Percentiles rank a stretch among this genome's conserved stretches.
Conservation (phyloP, 2,113 vertebrate genomes). For the Pristiophorus japonicus region DNA sequence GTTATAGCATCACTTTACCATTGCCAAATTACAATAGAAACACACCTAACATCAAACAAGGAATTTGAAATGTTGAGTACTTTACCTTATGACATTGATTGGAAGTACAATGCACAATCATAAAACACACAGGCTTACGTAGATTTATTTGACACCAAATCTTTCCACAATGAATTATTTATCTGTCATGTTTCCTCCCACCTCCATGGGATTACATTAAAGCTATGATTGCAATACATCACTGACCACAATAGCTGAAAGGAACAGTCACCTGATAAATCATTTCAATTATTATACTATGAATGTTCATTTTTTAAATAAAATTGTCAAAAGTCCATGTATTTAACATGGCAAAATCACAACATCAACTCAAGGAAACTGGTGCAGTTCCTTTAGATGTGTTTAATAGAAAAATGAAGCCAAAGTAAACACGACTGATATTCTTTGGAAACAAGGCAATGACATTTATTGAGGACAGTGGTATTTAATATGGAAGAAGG, state of each 20-base stretch:
- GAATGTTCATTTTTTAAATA: not conserved
- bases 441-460: not conserved
- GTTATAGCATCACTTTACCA: not conserved
- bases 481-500: not conserved
- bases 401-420: not conserved
- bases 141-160: slow-evolving; percentile 24
- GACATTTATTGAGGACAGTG: not conserved
- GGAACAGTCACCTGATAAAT: slow-evolving; percentile 14
- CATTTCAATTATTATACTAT: slow-evolving; percentile 23
- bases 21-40: not conserved
- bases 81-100: not conserved
- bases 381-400: not conserved
- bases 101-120: not conserved
- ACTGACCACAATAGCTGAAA: slow-evolving; percentile 6
- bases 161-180: slow-evolving; percentile 26
- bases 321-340: not conserved
- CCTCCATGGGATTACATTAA: not conserved
- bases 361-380: slow-evolving; percentile 18
- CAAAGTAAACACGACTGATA: not conserved
- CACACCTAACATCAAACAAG: not conserved
- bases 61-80: not conserved
- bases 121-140: not conserved
- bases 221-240: slow-evolving; percentile 8
- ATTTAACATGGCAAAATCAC: not conserved
- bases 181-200: not conserved